Evolutionary conservation across 2,113 vertebrate genomes (phyloP).

Genomic region (Spheniscus mendiculus): DNA sequence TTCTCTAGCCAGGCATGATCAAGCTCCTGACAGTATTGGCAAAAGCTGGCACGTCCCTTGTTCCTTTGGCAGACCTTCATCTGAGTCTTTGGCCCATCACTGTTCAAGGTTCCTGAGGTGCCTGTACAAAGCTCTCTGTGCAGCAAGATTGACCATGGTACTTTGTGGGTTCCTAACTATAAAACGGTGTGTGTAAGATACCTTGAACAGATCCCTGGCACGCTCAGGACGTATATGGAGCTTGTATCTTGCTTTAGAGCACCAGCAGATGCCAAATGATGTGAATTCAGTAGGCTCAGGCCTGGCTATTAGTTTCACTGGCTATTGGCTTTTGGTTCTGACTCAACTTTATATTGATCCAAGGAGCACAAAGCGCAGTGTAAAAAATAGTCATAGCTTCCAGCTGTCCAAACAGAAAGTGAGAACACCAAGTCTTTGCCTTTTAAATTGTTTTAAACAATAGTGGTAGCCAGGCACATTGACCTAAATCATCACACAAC

Average conservation of each 20-base stretch:
- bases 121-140: neutral
- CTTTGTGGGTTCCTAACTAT: neutral
- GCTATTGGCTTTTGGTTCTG: neutral
- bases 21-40: neutral
- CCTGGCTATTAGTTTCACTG: neutral
- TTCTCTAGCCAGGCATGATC: neutral
- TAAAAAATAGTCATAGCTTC: neutral
- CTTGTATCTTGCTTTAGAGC: neutral
- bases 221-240: neutral
- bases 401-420: neutral
- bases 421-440: neutral
- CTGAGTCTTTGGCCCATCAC: neutral
- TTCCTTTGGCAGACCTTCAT: neutral
- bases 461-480: neutral
- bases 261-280: neutral
- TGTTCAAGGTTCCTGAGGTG: neutral
- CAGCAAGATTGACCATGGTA: fast-evolving
- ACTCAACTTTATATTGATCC: neutral
- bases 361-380: neutral
- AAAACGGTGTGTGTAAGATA: neutral
- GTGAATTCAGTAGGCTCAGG: neutral
- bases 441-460: neutral
- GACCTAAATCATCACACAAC: neutral
- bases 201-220: neutral
- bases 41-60: neutral